Evolutionary conservation across 2,113 vertebrate genomes (phyloP), one percentile per base, ranked within the genome.

Genomic region (Actenoides hombroni): DNA sequence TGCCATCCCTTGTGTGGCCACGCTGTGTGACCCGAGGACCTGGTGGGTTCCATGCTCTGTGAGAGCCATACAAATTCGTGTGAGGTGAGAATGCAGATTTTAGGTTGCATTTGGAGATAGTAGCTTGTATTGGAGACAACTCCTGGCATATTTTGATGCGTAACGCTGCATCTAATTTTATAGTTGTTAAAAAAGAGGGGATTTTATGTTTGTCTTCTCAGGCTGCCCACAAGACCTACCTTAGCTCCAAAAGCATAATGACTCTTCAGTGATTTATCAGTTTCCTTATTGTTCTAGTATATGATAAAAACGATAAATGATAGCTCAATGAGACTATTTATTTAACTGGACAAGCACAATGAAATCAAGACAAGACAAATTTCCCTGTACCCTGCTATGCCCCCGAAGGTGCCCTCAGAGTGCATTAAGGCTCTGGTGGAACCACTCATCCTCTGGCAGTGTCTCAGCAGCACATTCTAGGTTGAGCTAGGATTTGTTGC

Each of bases 21-120:
- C 0, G 2, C 37, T 31, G 40, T 0, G 0, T 9, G 13, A 24
- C 33, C 39, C 18, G 10, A 3, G 11, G 9, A n/a, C 39, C 33
- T 44, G 9, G 28, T 18, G 71, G 10, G 28, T 42, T 29, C 13
- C 2, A 0, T 16, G 3, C 24, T 16, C 9, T 7, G 19, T 23
- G 28, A 4, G 40, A 73, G n/a, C 60, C 37, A 5, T 17, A 12
- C 31, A 33, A 6, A 25, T 39, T 59, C 24, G 13, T 33, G 46
- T 14, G 31, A 6, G 13, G 29, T 15, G 18, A 54, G 40, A 56
- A 46, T 21, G 33, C n/a, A 48, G 46, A 15, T 39, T 48, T 31
- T 35, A 57, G 37, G 24, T 16, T 87, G 42, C 15, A 5, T 83
- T 82, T 57, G 23, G 11, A 69, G 48, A 20, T 31, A 51, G 18